Percentiles rank a stretch among this genome's conserved stretches.
Evolutionary conservation across 2,888 invertebrate genomes (phyloP).

Genomic region (Ectropis crepuscularia): DNA sequence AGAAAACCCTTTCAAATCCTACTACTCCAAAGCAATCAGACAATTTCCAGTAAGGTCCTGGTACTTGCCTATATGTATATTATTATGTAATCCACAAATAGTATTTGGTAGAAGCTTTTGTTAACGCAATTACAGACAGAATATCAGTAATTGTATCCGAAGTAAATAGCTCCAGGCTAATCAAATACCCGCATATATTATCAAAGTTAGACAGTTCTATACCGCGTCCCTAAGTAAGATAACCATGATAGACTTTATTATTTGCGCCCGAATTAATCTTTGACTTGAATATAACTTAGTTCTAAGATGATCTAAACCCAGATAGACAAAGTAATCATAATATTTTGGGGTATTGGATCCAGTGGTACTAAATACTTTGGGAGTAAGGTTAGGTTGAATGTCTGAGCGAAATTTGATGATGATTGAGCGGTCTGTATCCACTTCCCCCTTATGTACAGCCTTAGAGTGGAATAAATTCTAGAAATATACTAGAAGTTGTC

Average conservation of each 20-base stretch:
- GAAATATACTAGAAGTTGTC: no score
- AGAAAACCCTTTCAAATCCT: no score
- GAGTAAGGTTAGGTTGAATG: neutral
- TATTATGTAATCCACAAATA: no score
- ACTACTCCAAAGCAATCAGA: no score
- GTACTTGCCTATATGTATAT: no score
- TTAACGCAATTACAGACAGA: neutral
- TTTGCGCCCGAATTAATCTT: constrained; percentile 1
- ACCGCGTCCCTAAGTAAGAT: constrained; percentile 3
- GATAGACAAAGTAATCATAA: neutral
- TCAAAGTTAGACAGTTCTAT: constrained; percentile 6
- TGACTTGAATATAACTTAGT: constrained; percentile 6
- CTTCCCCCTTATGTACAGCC: no score
- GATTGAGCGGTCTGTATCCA: no score
- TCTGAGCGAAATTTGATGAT: no score
- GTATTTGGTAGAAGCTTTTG: neutral
- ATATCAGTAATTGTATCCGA: neutral
- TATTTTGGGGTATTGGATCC: neutral
- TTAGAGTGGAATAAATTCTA: no score
- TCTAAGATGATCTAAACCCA: neutral
- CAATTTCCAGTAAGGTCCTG: no score
- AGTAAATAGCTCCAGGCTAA: constrained; percentile 2
- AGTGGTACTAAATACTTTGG: neutral
- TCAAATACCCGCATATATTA: neutral
- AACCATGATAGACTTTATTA: constrained; percentile 13